phyloP scores from a whole-genome alignment of 1,140 invertebrate species.

The Vollenhovia emeryi region DNA sequence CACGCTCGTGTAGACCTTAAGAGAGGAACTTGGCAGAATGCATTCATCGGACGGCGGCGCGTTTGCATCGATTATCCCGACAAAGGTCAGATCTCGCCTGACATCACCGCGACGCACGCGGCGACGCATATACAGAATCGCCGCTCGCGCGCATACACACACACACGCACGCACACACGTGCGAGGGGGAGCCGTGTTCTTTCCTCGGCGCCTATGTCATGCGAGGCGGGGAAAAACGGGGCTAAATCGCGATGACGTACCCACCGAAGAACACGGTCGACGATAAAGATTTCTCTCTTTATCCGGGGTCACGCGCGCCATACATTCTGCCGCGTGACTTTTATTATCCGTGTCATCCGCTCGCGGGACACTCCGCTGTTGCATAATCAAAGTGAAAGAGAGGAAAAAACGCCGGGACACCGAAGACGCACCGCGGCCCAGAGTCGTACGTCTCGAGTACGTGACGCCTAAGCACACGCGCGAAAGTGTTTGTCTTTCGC shows the following conservation, averaged over 20 bases:
- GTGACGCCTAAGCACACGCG: not conserved
- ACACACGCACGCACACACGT: not conserved
- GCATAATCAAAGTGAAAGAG: not conserved
- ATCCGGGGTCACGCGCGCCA: not conserved
- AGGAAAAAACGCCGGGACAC: not conserved
- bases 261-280: too few species aligned
- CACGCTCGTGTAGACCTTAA: conserved; percentile 30
- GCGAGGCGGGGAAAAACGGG: not conserved
- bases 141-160: too few species aligned
- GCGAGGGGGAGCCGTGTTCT: not conserved
- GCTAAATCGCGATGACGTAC: not conserved
- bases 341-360: not conserved
- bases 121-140: not conserved
- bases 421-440: not conserved
- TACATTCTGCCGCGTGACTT: conserved; percentile 12
- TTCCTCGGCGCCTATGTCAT: conserved; percentile 6
- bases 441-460: not conserved
- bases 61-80: conserved; percentile 55
- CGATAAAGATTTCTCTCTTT: not conserved
- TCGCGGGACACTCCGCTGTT: not conserved
- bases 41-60: conserved; percentile 42
- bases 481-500: conserved; percentile 30
- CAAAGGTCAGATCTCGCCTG: conserved; percentile 53
- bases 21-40: not conserved
- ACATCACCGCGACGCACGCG: conserved; percentile 16